phyloP scores from a whole-genome alignment of 2,888 invertebrate species.

The Eumacrocentrus americanus region DNA sequence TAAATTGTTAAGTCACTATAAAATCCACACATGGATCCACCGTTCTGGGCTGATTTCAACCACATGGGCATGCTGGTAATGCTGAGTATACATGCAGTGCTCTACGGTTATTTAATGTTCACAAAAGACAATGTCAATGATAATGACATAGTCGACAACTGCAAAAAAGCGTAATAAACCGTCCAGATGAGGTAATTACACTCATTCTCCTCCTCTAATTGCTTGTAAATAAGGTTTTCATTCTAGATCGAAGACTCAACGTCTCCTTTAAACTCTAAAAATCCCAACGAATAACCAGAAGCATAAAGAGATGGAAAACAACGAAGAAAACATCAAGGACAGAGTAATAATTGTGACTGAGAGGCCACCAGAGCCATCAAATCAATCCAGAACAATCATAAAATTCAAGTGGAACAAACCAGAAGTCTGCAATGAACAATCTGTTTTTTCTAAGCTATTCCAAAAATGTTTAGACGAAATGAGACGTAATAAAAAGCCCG shows the following conservation, averaged over 20 bases:
- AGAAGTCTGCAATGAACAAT: background rate
- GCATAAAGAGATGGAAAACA: background rate
- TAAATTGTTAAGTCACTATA: no score
- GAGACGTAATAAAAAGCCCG: background rate
- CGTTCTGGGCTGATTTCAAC: slow-evolving; percentile 33
- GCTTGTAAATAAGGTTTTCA: no score
- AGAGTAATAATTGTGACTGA: background rate
- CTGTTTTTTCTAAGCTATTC: background rate
- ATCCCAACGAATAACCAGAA: background rate
- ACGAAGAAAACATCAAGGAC: background rate
- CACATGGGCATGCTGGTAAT: slow-evolving; percentile 21
- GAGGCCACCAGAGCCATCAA: background rate
- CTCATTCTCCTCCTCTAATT: no score
- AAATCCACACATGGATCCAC: slow-evolving; percentile 29
- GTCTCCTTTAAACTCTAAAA: background rate
- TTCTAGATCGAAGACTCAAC: no score
- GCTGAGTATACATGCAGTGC: slow-evolving; percentile 24
- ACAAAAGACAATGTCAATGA: background rate
- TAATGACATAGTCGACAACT: no score
- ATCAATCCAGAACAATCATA: background rate
- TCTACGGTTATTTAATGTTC: slow-evolving; percentile 22
- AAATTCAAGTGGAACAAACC: slow-evolving; percentile 1
- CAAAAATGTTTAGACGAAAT: background rate
- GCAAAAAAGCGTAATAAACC: no score
- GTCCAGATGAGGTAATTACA: no score